These are phyloP conservation scores for Catagonus wagneri DNA, from an alignment of 2,113 vertebrate genomes.

Conservation along the genomic window DNA sequence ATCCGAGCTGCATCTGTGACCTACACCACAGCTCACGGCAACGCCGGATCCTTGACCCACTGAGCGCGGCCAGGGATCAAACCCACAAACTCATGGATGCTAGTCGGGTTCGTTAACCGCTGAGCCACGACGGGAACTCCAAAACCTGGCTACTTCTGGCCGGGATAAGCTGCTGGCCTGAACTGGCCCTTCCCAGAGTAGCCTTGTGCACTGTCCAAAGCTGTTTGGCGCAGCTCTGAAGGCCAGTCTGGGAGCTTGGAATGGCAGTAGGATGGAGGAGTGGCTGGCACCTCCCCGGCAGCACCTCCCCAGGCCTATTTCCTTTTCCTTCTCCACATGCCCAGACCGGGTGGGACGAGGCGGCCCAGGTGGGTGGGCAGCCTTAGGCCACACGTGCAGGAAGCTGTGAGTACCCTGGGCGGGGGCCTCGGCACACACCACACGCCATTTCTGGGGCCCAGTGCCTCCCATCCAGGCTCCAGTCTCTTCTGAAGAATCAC, in stretches of 20 bases:
- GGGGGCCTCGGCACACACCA: neutral
- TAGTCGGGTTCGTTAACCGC: too few relatives aligned
- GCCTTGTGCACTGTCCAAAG: neutral
- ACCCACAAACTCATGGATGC: too few relatives aligned
- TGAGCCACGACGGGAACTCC: too few relatives aligned
- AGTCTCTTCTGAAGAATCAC: slow-evolving; percentile 45
- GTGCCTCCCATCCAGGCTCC: neutral
- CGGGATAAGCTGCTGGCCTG: neutral
- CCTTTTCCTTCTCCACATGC: neutral
- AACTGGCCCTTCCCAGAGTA: neutral
- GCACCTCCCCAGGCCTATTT: fast-evolving
- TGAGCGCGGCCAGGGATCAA: too few relatives aligned
- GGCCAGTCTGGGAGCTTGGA: neutral
- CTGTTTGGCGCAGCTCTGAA: neutral
- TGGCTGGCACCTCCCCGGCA: neutral
- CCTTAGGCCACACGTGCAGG: neutral
- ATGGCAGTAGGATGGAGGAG: neutral
- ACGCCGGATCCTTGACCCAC: too few relatives aligned
- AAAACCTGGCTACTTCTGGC: neutral
- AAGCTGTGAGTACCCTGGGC: neutral
- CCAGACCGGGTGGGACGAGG: slow-evolving; percentile 12
- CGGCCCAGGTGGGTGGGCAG: neutral
- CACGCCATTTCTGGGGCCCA: neutral
- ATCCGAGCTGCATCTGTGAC: too few relatives aligned
- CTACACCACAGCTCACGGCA: too few relatives aligned